Evolutionary conservation across 2,888 invertebrate species (phyloP), one percentile per base, ranked within the genome.

Genomic region (Drosophila testacea): DNA sequence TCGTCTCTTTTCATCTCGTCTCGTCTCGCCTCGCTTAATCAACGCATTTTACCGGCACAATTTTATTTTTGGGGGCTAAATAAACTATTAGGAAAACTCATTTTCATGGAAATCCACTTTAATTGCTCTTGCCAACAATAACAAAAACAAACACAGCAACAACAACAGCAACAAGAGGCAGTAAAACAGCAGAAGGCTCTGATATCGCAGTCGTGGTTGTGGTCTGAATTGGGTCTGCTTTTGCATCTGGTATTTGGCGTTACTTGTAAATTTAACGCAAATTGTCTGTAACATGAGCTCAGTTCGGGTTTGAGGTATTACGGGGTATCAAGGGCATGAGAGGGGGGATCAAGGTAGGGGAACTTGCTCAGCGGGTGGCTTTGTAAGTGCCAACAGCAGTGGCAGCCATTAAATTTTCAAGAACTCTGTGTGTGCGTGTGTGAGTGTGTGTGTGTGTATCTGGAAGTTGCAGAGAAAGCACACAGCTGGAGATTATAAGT

Each of bases 181-280:
- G 57, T 77, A 64, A 77, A 77, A 55, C 69, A 72, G 61, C 69
- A 59, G 55, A 69, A 67, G 59, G 62, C 28, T 27, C 50, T 38
- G 44, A 55, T 54, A 54, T 34, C 79, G 59, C 50, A 46, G 62
- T 65, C 54, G 42, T 52, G 34, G 28, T 52, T 59, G 55, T 34
- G 71, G 63, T 51, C 54, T 46, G 59, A 34, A 50, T 34, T 50
- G 34, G 34, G 48, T 50, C 32, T 50, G 13, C 28, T 13, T 51
- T 13, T 51, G 62, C 60, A 68, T 65, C 64, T 79, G 79, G 69
- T 69, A 78, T 87, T 88, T 72, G 86, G 65, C 73, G 50, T 77
- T 85, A 69, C 88, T 89, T 88, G 86, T 86, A 83, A 85, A 88
- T 88, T 88, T 89, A 88, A 86, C 89, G 86, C 83, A 88, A 86